A percentile compares a stretch with the other conserved stretches of the same genome.
Conservation (phyloP, 1,140 invertebrate species). For the Ectropis grisescens region DNA sequence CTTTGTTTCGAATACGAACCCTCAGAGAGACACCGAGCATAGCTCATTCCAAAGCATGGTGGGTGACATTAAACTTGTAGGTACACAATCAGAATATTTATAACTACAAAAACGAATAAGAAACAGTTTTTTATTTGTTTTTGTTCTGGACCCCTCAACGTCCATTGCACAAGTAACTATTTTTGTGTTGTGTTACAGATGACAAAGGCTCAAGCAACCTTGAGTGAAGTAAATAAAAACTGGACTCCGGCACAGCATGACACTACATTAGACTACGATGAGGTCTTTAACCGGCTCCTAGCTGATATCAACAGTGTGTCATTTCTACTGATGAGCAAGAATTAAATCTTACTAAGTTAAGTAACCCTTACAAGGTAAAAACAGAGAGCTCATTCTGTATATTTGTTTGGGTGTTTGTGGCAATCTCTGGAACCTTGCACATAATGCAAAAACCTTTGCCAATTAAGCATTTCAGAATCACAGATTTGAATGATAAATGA, state of each 20-base stretch:
- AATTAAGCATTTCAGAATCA: slow-evolving; percentile 1
- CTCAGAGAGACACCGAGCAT: too few species aligned
- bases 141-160: too few species aligned
- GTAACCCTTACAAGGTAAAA: too few species aligned
- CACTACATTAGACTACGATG: slow-evolving; percentile 30
- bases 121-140: too few species aligned
- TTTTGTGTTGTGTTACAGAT: slow-evolving; percentile 27
- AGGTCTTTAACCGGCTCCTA: slow-evolving; percentile 41
- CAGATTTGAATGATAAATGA: too few species aligned
- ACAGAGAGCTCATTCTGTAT: slow-evolving; percentile 3
- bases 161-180: too few species aligned
- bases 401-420: slow-evolving; percentile 1
- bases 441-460: too few species aligned
- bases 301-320: slow-evolving; percentile 42
- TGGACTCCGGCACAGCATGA: slow-evolving; percentile 16
- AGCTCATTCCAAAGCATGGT: too few species aligned
- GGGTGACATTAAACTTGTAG: too few species aligned
- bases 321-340: slow-evolving; percentile 40
- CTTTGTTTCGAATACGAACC: too few species aligned
- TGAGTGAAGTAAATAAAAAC: slow-evolving; percentile 33
- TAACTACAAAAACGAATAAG: too few species aligned
- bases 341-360: slow-evolving; percentile 8
- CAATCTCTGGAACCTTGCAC: slow-evolving; percentile 5
- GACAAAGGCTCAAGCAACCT: slow-evolving; percentile 32
- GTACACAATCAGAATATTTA: too few species aligned